Conservation (phyloP, 2,113 vertebrate species). For the Panurus biarmicus region DNA sequence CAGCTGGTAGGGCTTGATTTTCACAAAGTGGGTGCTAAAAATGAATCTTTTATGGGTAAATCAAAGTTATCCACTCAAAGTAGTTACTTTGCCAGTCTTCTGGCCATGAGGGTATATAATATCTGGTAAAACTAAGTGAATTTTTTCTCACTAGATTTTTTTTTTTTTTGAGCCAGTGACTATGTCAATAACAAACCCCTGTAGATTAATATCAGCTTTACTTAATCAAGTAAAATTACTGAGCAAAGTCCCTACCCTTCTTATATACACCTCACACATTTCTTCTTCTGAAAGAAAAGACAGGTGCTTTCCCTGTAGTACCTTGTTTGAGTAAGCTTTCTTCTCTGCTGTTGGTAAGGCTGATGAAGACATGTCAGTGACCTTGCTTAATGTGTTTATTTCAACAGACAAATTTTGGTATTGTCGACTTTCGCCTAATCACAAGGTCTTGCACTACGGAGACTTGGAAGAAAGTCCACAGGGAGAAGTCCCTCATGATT, state of each 20-base stretch:
- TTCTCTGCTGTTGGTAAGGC: background rate
- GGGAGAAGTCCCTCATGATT: constrained; percentile 94
- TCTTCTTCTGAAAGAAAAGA: background rate
- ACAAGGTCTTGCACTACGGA: constrained; percentile 99
- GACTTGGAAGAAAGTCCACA: constrained; percentile 97
- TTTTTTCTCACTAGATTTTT: background rate
- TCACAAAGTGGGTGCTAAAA: background rate
- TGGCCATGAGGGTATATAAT: background rate
- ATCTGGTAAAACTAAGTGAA: background rate
- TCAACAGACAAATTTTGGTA: constrained; percentile 97
- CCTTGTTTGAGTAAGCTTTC: background rate
- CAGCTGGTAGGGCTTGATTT: constrained; percentile 25
- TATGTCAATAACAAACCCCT: background rate
- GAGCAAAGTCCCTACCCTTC: background rate
- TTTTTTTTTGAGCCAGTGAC: background rate
- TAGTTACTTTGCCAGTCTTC: background rate
- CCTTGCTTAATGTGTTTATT: background rate
- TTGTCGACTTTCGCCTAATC: constrained; percentile 95
- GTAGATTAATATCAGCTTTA: background rate
- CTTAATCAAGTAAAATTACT: background rate
- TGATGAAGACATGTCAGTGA: background rate
- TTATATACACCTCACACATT: background rate
- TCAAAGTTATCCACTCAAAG: background rate
- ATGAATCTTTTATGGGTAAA: background rate
- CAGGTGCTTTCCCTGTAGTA: background rate